These are phyloP conservation scores for Halichoerus grypus DNA, from an alignment of 2,113 vertebrate genomes.

Conservation along the genomic window DNA sequence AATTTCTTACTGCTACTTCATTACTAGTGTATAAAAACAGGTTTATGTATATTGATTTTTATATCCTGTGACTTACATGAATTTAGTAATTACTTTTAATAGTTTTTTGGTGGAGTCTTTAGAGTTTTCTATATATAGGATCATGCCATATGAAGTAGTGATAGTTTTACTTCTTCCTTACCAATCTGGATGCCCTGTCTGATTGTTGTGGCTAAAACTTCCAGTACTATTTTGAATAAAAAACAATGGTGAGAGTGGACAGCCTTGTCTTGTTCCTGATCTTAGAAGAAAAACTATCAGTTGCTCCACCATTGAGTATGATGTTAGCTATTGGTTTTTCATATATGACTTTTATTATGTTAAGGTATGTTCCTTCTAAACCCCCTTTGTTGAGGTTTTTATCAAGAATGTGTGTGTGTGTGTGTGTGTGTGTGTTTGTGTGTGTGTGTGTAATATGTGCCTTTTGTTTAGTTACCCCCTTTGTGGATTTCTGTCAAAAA, in stretches of 20 bases:
- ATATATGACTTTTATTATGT: neutral
- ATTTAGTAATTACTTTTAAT: neutral
- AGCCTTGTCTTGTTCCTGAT: neutral
- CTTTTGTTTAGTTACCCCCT: neutral
- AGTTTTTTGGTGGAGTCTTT: neutral
- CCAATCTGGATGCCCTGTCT: neutral
- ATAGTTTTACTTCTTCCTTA: neutral
- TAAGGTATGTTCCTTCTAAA: neutral
- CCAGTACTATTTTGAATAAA: neutral
- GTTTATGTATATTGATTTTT: neutral
- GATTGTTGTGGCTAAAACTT: neutral
- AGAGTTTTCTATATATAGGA: neutral
- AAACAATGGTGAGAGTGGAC: neutral
- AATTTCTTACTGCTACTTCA: neutral
- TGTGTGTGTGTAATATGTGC: neutral
- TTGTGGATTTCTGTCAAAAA: neutral
- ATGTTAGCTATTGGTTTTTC: neutral
- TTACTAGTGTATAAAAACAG: neutral
- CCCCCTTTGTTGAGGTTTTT: neutral
- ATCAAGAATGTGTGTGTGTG: neutral
- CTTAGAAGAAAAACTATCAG: neutral
- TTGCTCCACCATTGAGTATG: neutral
- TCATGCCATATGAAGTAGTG: neutral
- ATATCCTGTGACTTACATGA: neutral
- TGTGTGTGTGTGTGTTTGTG: neutral